Evolutionary conservation across 2,797 vertebrate genomes (phyloP).

Genomic region (Chaunax sp.): DNA sequence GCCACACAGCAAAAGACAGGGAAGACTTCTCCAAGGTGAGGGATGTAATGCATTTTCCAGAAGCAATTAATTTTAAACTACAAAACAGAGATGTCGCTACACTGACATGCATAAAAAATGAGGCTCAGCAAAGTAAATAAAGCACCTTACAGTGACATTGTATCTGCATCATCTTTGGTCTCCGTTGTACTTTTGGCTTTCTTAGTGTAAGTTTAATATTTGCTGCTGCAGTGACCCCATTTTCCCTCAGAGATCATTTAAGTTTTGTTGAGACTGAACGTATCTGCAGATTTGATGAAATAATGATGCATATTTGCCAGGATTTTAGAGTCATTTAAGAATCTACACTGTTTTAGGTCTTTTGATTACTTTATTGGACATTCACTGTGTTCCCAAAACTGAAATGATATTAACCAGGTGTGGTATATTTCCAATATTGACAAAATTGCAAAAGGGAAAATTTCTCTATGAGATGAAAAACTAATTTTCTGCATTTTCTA

Average conservation of each 20-base stretch:
- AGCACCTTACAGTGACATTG: conserved; percentile 10
- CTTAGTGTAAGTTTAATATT: conserved; percentile 11
- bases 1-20: conserved; percentile 45
- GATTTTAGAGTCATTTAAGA: conserved; percentile 8
- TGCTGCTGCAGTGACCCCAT: conserved; percentile 52
- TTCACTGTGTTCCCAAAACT: not conserved
- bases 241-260: conserved; percentile 40
- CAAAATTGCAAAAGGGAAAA: not conserved
- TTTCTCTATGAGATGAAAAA: not conserved
- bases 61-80: conserved; percentile 58
- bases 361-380: not conserved
- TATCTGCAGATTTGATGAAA: conserved; percentile 52
- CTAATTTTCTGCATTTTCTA: not conserved
- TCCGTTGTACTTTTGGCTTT: conserved; percentile 12
- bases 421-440: not conserved
- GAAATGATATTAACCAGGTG: conserved; percentile 9
- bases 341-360: not conserved
- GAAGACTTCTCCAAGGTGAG: conserved; percentile 53
- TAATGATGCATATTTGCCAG: conserved; percentile 15
- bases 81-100: conserved; percentile 54
- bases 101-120: conserved; percentile 18
- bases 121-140: conserved; percentile 32
- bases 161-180: not conserved
- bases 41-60: conserved; percentile 68
- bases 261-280: conserved; percentile 33